phyloP scores from a whole-genome alignment of 2,797 vertebrate species.

The Syndactyla subalaris region DNA sequence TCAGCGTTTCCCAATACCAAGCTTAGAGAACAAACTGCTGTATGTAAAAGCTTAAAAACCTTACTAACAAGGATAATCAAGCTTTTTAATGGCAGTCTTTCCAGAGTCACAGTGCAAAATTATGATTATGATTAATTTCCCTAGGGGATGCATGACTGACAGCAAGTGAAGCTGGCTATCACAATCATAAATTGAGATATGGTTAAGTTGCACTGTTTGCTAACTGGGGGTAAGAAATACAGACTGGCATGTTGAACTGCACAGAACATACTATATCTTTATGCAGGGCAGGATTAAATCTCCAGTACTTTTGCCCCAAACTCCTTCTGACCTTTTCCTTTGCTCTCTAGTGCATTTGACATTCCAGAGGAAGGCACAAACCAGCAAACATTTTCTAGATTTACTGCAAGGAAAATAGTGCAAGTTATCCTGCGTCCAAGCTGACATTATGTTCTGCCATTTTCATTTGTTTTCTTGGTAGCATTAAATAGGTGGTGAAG shows the following conservation, averaged over 20 bases:
- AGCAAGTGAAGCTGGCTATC: not conserved
- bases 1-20: not conserved
- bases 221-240: not conserved
- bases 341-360: not conserved
- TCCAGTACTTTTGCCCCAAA: slow-evolving; percentile 5
- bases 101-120: slow-evolving; percentile 41
- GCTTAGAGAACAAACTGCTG: not conserved
- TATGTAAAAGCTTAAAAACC: not conserved
- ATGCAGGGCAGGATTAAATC: not conserved
- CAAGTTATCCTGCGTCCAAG: not conserved
- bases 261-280: not conserved
- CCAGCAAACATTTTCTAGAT: not conserved
- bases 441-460: not conserved
- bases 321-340: slow-evolving; percentile 22
- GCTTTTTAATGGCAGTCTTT: slow-evolving; percentile 26
- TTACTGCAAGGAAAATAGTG: not conserved
- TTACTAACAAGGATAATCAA: slow-evolving; percentile 15
- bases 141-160: slow-evolving; percentile 26
- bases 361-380: not conserved
- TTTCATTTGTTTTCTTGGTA: not conserved
- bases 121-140: slow-evolving; percentile 38
- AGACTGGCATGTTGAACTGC: not conserved
- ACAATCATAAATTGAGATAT: not conserved
- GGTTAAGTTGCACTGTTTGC: not conserved
- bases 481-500: not conserved